Percentiles rank a stretch among this genome's conserved stretches.
These are phyloP conservation scores for Patella depressa DNA, from an alignment of 2,888 invertebrate genomes.

Conservation along the genomic window DNA sequence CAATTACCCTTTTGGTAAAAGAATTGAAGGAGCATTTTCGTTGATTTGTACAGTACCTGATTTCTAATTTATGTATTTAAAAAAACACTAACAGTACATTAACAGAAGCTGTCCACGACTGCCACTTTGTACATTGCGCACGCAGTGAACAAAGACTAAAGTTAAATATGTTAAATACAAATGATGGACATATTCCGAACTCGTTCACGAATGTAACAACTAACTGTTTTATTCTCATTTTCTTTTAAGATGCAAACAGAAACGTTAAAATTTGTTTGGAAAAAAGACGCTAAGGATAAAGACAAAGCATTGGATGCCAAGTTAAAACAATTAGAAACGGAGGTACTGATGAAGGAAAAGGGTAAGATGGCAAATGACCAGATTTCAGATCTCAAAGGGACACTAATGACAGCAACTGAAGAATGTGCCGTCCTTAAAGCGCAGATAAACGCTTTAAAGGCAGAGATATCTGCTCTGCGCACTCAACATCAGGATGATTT, in stretches of 20 bases:
- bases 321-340: slow-evolving; percentile 53
- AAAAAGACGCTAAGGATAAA: slow-evolving; percentile 44
- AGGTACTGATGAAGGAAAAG: slow-evolving; percentile 48
- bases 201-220: too few species aligned
- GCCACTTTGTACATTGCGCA: too few species aligned
- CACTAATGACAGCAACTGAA: slow-evolving; percentile 37
- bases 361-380: slow-evolving; percentile 41
- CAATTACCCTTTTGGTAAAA: too few species aligned
- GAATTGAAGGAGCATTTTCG: too few species aligned
- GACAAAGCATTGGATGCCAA: slow-evolving; percentile 61
- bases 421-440: slow-evolving; percentile 43
- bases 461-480: slow-evolving; percentile 42
- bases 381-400: slow-evolving; percentile 42
- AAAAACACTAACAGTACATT: too few species aligned
- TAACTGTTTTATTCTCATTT: background rate
- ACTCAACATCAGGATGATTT: slow-evolving; percentile 48
- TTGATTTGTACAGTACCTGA: too few species aligned
- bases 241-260: slow-evolving; percentile 34
- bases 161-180: too few species aligned
- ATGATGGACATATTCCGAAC: too few species aligned
- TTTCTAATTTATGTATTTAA: too few species aligned
- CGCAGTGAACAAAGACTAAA: too few species aligned
- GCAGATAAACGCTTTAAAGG: slow-evolving; percentile 41
- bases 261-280: slow-evolving; percentile 36
- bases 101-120: too few species aligned